Conservation (phyloP, 2,113 vertebrate genomes). For the Tauraco erythrolophus region DNA sequence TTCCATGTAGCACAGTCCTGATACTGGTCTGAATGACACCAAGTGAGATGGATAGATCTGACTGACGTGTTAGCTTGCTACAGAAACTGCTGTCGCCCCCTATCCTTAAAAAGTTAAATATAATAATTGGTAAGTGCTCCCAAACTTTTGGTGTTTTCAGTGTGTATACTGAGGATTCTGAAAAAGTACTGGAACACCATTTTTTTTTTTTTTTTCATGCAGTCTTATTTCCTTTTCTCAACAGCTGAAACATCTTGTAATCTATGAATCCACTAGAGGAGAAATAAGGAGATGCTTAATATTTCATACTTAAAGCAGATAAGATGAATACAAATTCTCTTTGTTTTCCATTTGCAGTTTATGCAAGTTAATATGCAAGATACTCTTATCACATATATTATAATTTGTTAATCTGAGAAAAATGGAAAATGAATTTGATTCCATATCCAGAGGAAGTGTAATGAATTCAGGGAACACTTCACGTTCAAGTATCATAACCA, state of each 20-base stretch:
- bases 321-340: background rate
- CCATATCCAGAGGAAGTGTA: background rate
- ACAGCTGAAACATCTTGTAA: background rate
- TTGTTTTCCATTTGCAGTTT: slow-evolving; percentile 9
- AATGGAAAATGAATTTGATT: background rate
- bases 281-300: slow-evolving; percentile 8
- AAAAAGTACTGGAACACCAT: background rate
- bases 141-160: background rate
- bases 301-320: background rate
- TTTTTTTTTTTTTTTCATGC: background rate
- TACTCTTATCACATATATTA: background rate
- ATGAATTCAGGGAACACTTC: background rate
- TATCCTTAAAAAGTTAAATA: background rate
- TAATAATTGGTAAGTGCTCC: background rate
- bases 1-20: background rate
- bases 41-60: background rate
- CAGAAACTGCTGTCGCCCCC: background rate
- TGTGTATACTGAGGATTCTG: background rate
- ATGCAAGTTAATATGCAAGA: background rate
- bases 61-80: background rate
- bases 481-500: background rate
- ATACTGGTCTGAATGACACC: background rate
- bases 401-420: slow-evolving; percentile 1
- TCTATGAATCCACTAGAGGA: background rate
- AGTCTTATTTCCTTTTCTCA: background rate